Base-by-base conservation (phyloP, 2,113 vertebrate species). In the Neogobius melanostomus region DNA sequence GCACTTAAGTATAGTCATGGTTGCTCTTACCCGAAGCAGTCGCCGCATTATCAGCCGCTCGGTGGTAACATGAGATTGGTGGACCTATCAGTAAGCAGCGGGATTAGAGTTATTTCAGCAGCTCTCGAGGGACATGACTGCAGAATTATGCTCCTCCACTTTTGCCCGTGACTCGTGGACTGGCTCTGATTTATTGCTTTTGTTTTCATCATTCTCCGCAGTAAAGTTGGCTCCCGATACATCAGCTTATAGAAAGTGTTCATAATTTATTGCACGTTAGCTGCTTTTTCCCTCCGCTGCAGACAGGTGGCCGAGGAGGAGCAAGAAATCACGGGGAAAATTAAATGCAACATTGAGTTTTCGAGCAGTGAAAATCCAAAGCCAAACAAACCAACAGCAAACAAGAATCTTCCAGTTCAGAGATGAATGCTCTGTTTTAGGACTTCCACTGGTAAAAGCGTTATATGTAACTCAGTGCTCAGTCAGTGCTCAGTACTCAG, bases 191-290 rank as follows among this genome's bases (percentile, higher is more conserved):
- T 82, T 80, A 85, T 87, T 87, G 84, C 81, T 82, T 83, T 84
- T 86, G 81, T 87, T 90, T 87, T 84, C 75, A 86, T 88, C 85
- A 87, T 77, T 82, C 80, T 76, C 84, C 74, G 88, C 82, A 81
- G 82, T 7, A 56, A 66, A 63, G 77, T 72, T 83, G 64, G 67
- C 68, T 76, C 83, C 79, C 86, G 76, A 77, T 87, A 80, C 73
- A 77, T 76, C 54, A 80, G 71, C 81, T 74, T 85, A 89, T 85
- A 82, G 77, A 86, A 84, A 77, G 50, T 44, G 78, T 89, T 79
- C 62, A 81, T 90, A 79, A 86, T 86, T 86, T 76, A 85, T 82
- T 85, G 71, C 71, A 69, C 72, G 73, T 83, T 79, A 7, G 28
- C 72, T 70, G 64, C 49, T 54, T 79, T 62, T 64, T 45, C 47